Base-by-base conservation (phyloP, 2,888 invertebrate species). In the Xanthia togata region DNA sequence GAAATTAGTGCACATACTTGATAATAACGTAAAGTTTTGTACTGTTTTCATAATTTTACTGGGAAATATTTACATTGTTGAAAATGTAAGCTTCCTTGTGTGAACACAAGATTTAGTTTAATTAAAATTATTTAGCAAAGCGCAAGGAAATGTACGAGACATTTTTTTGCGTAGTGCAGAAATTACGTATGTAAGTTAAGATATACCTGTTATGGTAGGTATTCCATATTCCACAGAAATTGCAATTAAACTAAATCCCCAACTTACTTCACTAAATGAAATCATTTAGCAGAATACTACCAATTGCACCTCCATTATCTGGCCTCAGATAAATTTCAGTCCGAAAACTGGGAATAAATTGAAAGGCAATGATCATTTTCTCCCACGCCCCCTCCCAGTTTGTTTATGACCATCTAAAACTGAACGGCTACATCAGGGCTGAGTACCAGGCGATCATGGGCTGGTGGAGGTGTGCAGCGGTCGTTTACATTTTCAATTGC, bases 401-500 rank as follows among this genome's bases (percentile, higher is more conserved):
- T 79, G 87, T 88, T 88, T 87, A 89, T 85, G 81, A 72, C 80
- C 87, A 85, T 84, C 84, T 89, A 88, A 89, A 89, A 88, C 87
- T 83, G 81, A 90, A 90, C 89, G 85, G 87, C 87, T 90, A 83
- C 88, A 90, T 89, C 88, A 88, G 78, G 76, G 70, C 73, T 50
- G 79, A 84, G 84, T 92, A 93, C 91, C 90, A 91, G 91, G 92
- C 89, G 90, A 92, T 91, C 92, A 92, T 90, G 87, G 86, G 82
- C 86, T 87, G 84, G 89, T 86, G 88, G 92, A 93, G 92, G 91
- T 93, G 90, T 91, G 87, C 86, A 82, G 79, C 83, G 89, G 89
- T 93, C 92, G 93, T 93, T 94, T 94, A 93, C 94, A 93, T 94
- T 94, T 94, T 93, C 95, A 94, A 94, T 93, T 93, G 94, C 91